phyloP scores from a whole-genome alignment of 2,113 vertebrate species.

The Eulacestoma nigropectus region DNA sequence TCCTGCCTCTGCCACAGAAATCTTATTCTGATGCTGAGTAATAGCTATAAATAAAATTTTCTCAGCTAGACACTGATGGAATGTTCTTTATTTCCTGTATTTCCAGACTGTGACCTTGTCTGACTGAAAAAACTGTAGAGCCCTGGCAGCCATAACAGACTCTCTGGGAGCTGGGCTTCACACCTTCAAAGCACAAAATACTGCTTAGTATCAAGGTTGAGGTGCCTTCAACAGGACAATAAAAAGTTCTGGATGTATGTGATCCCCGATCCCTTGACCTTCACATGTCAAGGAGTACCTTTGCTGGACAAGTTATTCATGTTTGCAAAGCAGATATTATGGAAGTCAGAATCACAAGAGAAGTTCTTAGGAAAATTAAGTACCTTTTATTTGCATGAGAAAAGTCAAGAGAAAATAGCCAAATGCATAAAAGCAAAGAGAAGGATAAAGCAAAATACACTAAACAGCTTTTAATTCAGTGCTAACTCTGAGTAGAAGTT shows the following conservation, averaged over 20 bases:
- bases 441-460: not conserved
- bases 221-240: not conserved
- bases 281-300: not conserved
- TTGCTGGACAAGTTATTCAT: not conserved
- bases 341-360: not conserved
- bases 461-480: not conserved
- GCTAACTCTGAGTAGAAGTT: not conserved
- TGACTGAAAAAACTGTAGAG: not conserved
- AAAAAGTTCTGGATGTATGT: not conserved
- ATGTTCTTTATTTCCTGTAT: not conserved
- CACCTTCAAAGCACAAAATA: not conserved
- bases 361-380: not conserved
- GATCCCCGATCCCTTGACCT: not conserved
- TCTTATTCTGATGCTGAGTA: not conserved
- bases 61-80: not conserved
- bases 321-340: not conserved
- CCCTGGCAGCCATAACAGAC: not conserved
- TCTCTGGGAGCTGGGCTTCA: not conserved
- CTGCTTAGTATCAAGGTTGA: not conserved
- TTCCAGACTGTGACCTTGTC: not conserved
- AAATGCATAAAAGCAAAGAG: not conserved
- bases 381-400: not conserved
- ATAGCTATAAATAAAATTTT: not conserved
- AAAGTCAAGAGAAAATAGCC: not conserved
- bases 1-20: not conserved